Percentiles rank a stretch among this genome's conserved stretches.
These are phyloP conservation scores for Trichoplusia ni DNA, from an alignment of 1,140 invertebrate genomes.

Conservation along the genomic window DNA sequence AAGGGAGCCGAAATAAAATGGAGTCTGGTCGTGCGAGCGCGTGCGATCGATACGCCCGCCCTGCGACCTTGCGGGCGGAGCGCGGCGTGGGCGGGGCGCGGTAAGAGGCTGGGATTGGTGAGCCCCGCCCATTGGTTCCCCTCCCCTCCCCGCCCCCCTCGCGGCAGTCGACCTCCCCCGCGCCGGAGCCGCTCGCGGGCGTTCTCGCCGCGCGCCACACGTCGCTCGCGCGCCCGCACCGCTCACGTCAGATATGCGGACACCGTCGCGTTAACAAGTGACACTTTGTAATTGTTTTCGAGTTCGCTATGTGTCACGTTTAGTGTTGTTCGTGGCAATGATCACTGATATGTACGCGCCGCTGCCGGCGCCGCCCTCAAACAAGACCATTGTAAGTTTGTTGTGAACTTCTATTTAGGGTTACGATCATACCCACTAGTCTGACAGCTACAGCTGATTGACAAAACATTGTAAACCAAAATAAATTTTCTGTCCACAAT, in stretches of 20 bases:
- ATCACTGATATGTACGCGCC: constrained; percentile 78
- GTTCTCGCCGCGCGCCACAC: constrained; percentile 38
- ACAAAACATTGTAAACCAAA: constrained; percentile 1
- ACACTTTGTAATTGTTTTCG: constrained; percentile 15
- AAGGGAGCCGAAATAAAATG: constrained; percentile 77
- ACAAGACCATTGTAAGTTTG: constrained; percentile 71
- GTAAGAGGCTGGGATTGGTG: constrained; percentile 66
- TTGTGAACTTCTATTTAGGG: constrained; percentile 3
- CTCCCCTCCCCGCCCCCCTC: constrained; percentile 35
- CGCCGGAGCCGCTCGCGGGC: constrained; percentile 35
- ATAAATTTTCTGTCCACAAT: neutral
- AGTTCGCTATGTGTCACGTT: constrained; percentile 31
- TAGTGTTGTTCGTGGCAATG: constrained; percentile 62
- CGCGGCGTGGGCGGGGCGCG: constrained; percentile 58
- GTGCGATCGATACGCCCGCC: constrained; percentile 70
- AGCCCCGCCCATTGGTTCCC: constrained; percentile 56
- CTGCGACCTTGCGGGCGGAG: constrained; percentile 69
- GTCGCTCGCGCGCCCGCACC: constrained; percentile 37
- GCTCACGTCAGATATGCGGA: constrained; percentile 46
- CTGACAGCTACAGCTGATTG: constrained; percentile 14
- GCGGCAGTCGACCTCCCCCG: constrained; percentile 23
- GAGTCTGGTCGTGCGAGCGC: constrained; percentile 60
- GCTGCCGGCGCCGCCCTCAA: constrained; percentile 62
- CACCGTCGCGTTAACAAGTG: constrained; percentile 32
- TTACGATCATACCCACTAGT: constrained; percentile 1